Base-by-base conservation (phyloP, 2,888 invertebrate species). In the Spilarctia lutea region DNA sequence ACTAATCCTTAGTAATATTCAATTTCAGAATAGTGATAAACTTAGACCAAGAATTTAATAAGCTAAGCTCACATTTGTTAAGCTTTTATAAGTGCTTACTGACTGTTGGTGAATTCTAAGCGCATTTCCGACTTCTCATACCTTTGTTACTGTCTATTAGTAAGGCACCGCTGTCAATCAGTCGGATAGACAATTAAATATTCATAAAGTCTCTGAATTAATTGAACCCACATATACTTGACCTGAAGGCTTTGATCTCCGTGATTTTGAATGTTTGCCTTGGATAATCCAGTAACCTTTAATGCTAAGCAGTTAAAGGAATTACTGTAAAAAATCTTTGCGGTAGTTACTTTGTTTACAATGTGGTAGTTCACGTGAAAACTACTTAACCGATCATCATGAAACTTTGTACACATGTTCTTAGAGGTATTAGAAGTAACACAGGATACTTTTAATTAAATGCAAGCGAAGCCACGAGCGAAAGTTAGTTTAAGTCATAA, bases 71-170 rank as follows among this genome's bases (percentile, higher is more conserved):
- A 42, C 42, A 42, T 42, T 39, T 8, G 3, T 42, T 42, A 42
- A 42, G 16, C 42, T 42, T 42, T 42, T 42, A 16, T 13, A 24
- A 13, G 33, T 2, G 8, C 3, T 52, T 3, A 7, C 20, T 33
- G 10, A 8, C 10, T 24, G 20, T 4, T 24, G 33, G n/a, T 33
- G 13, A 35, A 33, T 35, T 52, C 33, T 39, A 39, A 7, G 10
- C 24, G 3, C 24, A 24, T 52, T 24, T 24, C 52, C 24, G 6
- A 63, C 18, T 33, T 18, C 69, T 24, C 20, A 30, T 69, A 52
- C 69, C 56, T n/a, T 56, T 56, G 56, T 69, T 56, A 69, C 56
- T 69, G 56, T 69, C 69, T 1, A 69, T 69, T 56, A 60, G 35
- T n/a, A 13, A 10, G 35, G 69, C 11, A 20, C 68, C 30, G 6